Evolutionary conservation across 2,113 vertebrate genomes (phyloP).

Genomic region (Gymnobelideus leadbeateri): DNA sequence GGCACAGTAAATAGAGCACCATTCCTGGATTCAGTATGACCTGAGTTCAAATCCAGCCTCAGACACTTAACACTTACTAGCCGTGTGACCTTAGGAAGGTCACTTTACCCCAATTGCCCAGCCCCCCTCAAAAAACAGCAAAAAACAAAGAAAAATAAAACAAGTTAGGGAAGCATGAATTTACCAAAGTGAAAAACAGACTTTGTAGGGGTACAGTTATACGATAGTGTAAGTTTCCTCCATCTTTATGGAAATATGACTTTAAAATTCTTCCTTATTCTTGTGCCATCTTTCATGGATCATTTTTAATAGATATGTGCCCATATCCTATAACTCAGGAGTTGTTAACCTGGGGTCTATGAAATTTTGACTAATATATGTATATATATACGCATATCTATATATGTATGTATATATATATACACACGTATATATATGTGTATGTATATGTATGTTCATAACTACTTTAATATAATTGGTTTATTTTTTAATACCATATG

Average conservation of each 20-base stretch:
- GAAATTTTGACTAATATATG: too few species aligned
- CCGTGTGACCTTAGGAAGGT: too few species aligned
- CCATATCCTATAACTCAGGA: not conserved
- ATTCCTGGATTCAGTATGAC: too few species aligned
- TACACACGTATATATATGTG: too few species aligned
- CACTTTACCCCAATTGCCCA: too few species aligned
- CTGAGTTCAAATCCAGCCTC: too few species aligned
- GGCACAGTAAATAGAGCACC: too few species aligned
- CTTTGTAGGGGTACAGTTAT: not conserved
- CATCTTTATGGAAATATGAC: not conserved
- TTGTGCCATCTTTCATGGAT: not conserved
- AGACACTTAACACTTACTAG: too few species aligned
- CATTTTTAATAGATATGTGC: not conserved
- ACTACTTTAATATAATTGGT: not conserved
- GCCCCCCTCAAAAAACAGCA: too few species aligned
- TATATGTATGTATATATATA: not conserved
- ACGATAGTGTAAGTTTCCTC: not conserved
- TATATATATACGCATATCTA: not conserved
- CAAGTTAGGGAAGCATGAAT: not conserved
- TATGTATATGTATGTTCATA: not conserved
- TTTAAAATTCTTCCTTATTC: not conserved
- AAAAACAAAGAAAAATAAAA: too few species aligned
- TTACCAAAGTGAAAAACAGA: not conserved
- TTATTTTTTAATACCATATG: not conserved
- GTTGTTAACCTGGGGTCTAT: not conserved